phyloP scores from a whole-genome alignment of 35 echinoderm and acorn worm genomes.

The Patiria miniata region DNA sequence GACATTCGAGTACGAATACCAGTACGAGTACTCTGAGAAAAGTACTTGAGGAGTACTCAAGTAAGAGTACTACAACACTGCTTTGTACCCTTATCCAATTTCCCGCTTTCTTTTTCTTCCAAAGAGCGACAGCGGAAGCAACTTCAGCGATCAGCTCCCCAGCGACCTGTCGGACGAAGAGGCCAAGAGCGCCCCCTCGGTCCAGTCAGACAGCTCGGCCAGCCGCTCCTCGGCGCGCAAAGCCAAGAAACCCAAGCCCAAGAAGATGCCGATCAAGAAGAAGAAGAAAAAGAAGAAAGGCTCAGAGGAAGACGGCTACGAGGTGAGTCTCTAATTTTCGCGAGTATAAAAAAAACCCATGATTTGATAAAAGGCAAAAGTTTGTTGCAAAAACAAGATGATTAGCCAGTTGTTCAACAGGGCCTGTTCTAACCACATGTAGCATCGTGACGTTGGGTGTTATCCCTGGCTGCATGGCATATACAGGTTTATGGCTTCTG shows the following conservation, averaged over 20 bases:
- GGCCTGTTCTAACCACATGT: too few species aligned
- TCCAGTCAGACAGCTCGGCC: slow-evolving; percentile 70
- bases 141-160: slow-evolving; percentile 69
- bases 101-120: not conserved
- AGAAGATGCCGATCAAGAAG: slow-evolving; percentile 63
- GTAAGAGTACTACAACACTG: too few species aligned
- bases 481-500: too few species aligned
- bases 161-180: slow-evolving; percentile 83
- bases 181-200: slow-evolving; percentile 52
- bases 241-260: slow-evolving; percentile 56
- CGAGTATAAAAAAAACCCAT: too few species aligned
- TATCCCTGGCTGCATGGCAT: too few species aligned
- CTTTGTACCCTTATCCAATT: not conserved
- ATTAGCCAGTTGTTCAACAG: too few species aligned
- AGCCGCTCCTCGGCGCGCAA: slow-evolving; percentile 56
- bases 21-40: too few species aligned
- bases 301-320: slow-evolving; percentile 94
- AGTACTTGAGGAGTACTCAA: too few species aligned
- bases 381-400: too few species aligned
- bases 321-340: slow-evolving; percentile 49
- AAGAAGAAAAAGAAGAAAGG: slow-evolving; percentile 74
- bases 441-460: too few species aligned
- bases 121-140: slow-evolving; percentile 95
- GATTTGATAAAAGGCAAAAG: too few species aligned
- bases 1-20: too few species aligned